Base-by-base conservation (phyloP, 2,888 invertebrate genomes). In the Leptinotarsa rubiginosa region DNA sequence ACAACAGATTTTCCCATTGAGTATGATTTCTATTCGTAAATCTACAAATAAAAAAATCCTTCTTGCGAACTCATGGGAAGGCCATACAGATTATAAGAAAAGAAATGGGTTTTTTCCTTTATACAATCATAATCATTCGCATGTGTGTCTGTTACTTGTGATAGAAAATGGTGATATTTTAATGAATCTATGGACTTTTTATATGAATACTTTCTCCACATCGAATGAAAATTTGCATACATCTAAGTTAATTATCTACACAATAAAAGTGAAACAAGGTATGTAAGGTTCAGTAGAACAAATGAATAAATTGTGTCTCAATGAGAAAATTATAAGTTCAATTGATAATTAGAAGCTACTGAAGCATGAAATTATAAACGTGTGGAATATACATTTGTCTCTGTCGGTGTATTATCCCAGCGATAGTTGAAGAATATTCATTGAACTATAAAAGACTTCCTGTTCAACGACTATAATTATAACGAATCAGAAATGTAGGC, bases 291-390 rank as follows among this genome's bases (percentile, higher is more conserved):
- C 22, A 52, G 49, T 31, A 50, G 67, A 12, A 22, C 50, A 50
- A 50, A 25, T 25, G 25, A n/a, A 67, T 67, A 16, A 50, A 47
- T 49, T 50, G 41, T n/a, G 13, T 65, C 67, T 25, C 50, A 52
- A 52, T 49, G 18, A 22, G 67, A 50, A 50, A 67, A 67, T 50
- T 67, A 50, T 25, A 25, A 67, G 47, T 25, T 52, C 49, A 67
- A 50, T 52, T 67, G 67, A 49, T 67, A 67, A 67, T 67, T 67
- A 52, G 50, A 49, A 67, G 25, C 52, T 67, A 52, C 22, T 67
- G 50, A 25, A 49, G 50, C 50, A 52, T 50, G 25, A 52, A n/a
- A 52, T n/a, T 18, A 67, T 67, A 49, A 67, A 52, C 50, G 50
- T 50, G 5, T 52, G 4, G 4, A 50, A 49, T 67, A 25, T 25